Evolutionary conservation across 2,797 vertebrate species (phyloP).

Genomic region (Mus spretus): DNA sequence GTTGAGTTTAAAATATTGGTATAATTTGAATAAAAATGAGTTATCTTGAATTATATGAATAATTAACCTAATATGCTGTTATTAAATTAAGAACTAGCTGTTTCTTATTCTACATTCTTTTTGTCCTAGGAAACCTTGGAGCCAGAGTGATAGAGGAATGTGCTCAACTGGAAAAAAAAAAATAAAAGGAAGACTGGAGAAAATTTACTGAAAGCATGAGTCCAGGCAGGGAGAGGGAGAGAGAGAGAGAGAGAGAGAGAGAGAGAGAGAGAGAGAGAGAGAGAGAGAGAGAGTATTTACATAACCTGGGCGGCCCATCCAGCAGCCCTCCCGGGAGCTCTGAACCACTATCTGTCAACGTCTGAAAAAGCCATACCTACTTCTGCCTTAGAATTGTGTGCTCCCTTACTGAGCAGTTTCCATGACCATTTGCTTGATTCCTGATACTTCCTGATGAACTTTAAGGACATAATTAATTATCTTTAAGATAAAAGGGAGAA

Average conservation of each 20-base stretch:
- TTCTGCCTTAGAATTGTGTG: not conserved
- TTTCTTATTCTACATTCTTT: not conserved
- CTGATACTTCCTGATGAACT: not conserved
- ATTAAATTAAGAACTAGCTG: not conserved
- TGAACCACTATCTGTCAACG: not conserved
- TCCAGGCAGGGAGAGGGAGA: not conserved
- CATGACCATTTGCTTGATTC: not conserved
- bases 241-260: no score
- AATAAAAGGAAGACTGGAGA: not conserved
- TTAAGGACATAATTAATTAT: slow-evolving; percentile 24
- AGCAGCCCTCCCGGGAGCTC: not conserved
- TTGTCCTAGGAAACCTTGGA: not conserved
- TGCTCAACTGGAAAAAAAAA: not conserved
- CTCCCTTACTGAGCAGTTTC: not conserved
- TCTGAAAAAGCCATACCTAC: not conserved
- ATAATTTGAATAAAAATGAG: not conserved
- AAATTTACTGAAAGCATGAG: not conserved
- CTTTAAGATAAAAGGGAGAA: not conserved
- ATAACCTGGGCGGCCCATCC: not conserved
- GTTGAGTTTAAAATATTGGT: not conserved
- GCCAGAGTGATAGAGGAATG: not conserved
- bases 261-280: no score
- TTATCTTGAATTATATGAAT: not conserved
- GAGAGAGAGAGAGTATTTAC: not conserved
- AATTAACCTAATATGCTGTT: not conserved